Evolutionary conservation across 2,797 vertebrate species (phyloP), one percentile per base, ranked within the genome.

Genomic region (Lindbergichthys nudifrons): DNA sequence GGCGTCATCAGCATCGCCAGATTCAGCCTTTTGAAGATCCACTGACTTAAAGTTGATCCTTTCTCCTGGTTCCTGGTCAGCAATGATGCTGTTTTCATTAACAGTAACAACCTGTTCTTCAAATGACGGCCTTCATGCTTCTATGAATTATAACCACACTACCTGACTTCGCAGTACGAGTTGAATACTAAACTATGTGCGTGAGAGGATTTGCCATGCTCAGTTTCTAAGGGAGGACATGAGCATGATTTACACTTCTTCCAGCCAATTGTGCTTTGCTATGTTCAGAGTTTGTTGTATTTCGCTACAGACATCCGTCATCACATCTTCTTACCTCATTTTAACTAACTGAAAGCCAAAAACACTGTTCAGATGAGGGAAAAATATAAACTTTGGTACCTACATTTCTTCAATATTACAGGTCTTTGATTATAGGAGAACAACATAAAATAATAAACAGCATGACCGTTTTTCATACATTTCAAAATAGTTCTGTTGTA

Each of bases 21-120:
- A 53, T 61, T 69, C 53, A 26, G 51, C 81, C 86, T 92, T 92
- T 90, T 91, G 86, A 91, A 90, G 86, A 83, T 60, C 62, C 75
- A 53, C 57, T 10, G 15, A 36, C 57, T 84, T 59, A 30, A 70
- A 66, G 73, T 61, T 56, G 73, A 81, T 79, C 21, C 79, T 78
- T 73, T 79, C 74, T 80, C 62, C 7, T 26, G 2, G 64, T 64
- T 36, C 82, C 65, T 0, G 11, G 65, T 42, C 60, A 70, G 73
- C 18, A 56, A 63, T 46, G 63, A 69, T 77, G 65, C 78, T 70
- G 71, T 84, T 86, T 89, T 88, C 71, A 87, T 90, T 86, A 84
- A 51, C 78, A 65, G 67, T 64, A 90, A 84, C 83, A 81, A 82
- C 73, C 73, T 80, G 83, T 83, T 80, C 77, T 18, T 75, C 50